Percentiles rank a stretch among this genome's conserved stretches.
phyloP scores from a whole-genome alignment of 2,888 invertebrate species.

The Habrosyne pyritoides region DNA sequence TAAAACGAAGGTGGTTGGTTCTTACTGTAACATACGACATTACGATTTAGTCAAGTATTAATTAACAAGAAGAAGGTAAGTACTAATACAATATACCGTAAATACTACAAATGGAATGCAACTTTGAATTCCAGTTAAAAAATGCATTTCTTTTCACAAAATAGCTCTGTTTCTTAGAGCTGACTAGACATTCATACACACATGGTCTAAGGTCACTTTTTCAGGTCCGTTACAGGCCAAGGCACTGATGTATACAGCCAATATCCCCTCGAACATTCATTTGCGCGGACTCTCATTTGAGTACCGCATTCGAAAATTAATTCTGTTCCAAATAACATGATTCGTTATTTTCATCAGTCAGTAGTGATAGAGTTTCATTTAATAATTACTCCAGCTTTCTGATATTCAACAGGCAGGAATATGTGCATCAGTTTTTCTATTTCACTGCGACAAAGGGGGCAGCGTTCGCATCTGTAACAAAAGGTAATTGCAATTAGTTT shows the following conservation, averaged over 20 bases:
- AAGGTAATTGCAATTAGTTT: conserved; percentile 8
- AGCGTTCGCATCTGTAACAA: conserved; percentile 85
- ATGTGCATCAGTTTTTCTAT: conserved; percentile 88
- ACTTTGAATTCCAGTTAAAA: conserved; percentile 8
- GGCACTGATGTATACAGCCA: conserved; percentile 20
- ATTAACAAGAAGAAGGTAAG: not conserved
- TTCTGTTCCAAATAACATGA: not conserved
- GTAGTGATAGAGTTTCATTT: conserved; percentile 50
- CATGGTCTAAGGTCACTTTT: conserved; percentile 24
- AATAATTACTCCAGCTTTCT: conserved; percentile 62
- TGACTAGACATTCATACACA: conserved; percentile 77
- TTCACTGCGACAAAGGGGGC: conserved; percentile 89
- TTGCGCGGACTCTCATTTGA: conserved; percentile 7
- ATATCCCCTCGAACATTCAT: conserved; percentile 13
- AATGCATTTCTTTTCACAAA: conserved; percentile 3
- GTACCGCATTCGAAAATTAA: conserved; percentile 4
- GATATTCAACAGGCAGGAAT: conserved; percentile 86
- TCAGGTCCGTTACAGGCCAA: conserved; percentile 16
- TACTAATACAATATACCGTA: conserved; percentile 8
- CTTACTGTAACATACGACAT: conserved; percentile 10
- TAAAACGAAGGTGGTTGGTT: conserved; percentile 74
- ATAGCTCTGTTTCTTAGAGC: conserved; percentile 19
- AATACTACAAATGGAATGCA: conserved; percentile 11
- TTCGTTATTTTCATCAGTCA: not conserved
- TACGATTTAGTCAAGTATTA: not conserved